Base-by-base conservation (phyloP, 2,797 vertebrate species). In the Dendrocincla tyrannina region DNA sequence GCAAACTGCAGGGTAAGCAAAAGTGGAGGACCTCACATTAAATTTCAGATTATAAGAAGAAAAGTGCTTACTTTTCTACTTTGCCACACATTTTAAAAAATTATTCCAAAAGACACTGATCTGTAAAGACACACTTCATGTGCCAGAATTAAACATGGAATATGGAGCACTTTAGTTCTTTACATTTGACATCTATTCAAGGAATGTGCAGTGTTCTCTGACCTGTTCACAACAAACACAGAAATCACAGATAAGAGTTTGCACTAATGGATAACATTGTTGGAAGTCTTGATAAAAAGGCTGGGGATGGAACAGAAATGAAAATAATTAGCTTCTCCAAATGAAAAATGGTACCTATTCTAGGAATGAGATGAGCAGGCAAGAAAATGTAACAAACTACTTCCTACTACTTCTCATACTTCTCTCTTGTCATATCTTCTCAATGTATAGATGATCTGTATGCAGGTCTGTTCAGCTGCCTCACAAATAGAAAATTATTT, bases 111-210 rank as follows among this genome's bases (percentile, higher is more conserved):
- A 8, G 46, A 6, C 22, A 42, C 12, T 5, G 2, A 18, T 72
- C 33, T 44, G 32, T 44, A 41, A 62, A 33, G 55, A 60, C 5
- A 28, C 0, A 1, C 7, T 42, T 92, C 11, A 6, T 10, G 0
- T 44, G 75, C 69, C n/a, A 22, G n/a, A 58, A 42, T 59, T 42
- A 25, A 76, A 41, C 39, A 16, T 17, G 15, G 28, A 47, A 50
- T 33, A 16, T 13, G 28, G 27, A 80, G 16, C n/a, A 77, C 12
- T 42, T 91, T 2, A 50, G 42, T 64, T 60, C 74, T 49, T 55
- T 56, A 22, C 11, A 9, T 63, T 8, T 64, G 64, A 63, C 32
- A 63, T 20, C 35, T 70, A 1, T 30, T 27, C 44, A 79, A 63
- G 89, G 63, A 39, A 41, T 39, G 32, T 55, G 67, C 50, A 39